Evolutionary conservation across 2,797 vertebrate genomes (phyloP).

Genomic region (Synanceia verrucosa): DNA sequence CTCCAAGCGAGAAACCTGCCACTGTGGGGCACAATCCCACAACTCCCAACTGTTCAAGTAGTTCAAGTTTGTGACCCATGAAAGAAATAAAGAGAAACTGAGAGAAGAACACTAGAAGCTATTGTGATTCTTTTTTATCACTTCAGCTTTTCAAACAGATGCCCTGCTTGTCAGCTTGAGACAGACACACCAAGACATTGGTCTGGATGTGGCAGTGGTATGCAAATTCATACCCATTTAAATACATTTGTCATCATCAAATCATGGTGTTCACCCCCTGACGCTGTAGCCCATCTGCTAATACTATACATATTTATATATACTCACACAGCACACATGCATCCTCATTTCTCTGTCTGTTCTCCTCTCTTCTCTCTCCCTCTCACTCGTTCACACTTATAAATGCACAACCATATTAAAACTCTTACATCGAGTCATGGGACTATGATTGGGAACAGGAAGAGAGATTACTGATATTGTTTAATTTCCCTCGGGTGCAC

Average conservation of each 20-base stretch:
- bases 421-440: conserved; percentile 64
- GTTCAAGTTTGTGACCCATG: conserved; percentile 50
- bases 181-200: conserved; percentile 31
- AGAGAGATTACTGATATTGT: conserved; percentile 74
- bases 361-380: conserved; percentile 1
- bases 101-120: background rate
- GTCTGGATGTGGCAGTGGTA: conserved; percentile 44
- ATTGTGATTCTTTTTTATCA: conserved; percentile 36
- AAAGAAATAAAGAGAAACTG: conserved; percentile 24
- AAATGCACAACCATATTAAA: conserved; percentile 70
- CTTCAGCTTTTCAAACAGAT: conserved; percentile 51
- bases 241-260: conserved; percentile 53
- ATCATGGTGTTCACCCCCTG: conserved; percentile 33
- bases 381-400: conserved; percentile 38
- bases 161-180: conserved; percentile 41
- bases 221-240: conserved; percentile 62
- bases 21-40: conserved; percentile 7
- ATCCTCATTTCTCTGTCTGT: conserved; percentile 29
- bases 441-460: conserved; percentile 70
- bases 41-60: conserved; percentile 27
- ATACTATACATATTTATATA: conserved; percentile 59
- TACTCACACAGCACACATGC: conserved; percentile 19
- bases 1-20: conserved; percentile 29
- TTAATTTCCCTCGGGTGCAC: conserved; percentile 74
- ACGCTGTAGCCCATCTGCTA: conserved; percentile 68